These are phyloP conservation scores for Cydia pomonella DNA, from an alignment of 1,140 invertebrate genomes.

Conservation along the genomic window DNA sequence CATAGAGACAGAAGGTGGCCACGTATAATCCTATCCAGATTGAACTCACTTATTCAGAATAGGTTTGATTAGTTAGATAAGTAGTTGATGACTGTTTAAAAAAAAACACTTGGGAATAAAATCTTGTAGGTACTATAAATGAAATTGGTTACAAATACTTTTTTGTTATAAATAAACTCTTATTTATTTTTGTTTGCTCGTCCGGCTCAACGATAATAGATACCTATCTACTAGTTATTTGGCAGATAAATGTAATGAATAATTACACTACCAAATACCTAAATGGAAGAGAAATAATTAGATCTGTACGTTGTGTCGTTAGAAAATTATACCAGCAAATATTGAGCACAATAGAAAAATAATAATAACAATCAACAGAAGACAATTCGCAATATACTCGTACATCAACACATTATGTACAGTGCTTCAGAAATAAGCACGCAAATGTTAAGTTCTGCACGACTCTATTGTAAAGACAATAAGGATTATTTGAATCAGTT, in stretches of 20 bases:
- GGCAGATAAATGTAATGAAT: not conserved
- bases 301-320: not conserved
- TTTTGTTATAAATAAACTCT: no score
- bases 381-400: conserved; percentile 5
- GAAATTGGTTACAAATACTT: no score
- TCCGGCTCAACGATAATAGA: no score
- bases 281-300: not conserved
- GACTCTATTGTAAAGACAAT: not conserved
- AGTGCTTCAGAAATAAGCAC: not conserved
- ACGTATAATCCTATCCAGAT: no score
- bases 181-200: no score
- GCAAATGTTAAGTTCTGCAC: not conserved
- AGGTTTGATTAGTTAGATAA: no score
- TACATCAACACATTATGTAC: not conserved
- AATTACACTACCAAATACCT: not conserved
- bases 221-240: no score
- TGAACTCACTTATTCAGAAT: no score
- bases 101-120: no score
- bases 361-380: not conserved
- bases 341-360: conserved; percentile 7
- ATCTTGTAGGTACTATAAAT: no score
- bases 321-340: not conserved
- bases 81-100: no score
- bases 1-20: no score
- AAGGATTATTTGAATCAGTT: not conserved